Evolutionary conservation across 2,888 invertebrate species (phyloP), one percentile per base, ranked within the genome.

Genomic region (Julus scanicus): DNA sequence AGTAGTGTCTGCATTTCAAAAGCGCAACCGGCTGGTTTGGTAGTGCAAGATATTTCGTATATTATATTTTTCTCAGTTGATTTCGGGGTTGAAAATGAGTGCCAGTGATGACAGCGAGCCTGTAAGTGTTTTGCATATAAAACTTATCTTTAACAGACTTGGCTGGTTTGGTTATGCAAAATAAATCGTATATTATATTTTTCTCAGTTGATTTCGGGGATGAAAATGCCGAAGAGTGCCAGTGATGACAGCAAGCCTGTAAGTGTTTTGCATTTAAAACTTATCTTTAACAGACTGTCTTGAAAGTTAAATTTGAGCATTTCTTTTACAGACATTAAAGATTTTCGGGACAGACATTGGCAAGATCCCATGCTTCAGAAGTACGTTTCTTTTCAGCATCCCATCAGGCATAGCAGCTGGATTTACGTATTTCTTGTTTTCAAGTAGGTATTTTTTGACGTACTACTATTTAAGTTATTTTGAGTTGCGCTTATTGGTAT

Each of bases 301-400:
- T 71, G n/a, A 29, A 29, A 71, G 17, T 71, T 29, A 29, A 71
- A 1, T 71, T 1, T 8, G 8, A 6, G 5, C 11, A 3, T n/a
- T 63, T 63, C 63, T 71, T 71, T 71, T 63, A 29, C n/a, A 71
- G 29, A n/a, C 71, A 57, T 57, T 11, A 9, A 57, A 9, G 3
- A 20, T 9, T 71, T 71, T 71, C 11, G 29, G 71, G 9, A n/a
- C 6, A 57, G 57, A 57, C 9, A 20, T 71, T 71, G 71, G 71
- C 29, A 71, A 9, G 5, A 95, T 97, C 89, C 96, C 96, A 0
- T 97, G 97, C 92, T 96, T 96, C 92, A 94, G 96, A 89, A 95
- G 94, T 91, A 96, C 96, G 91, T 95, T 95, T 91, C 91, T 97
- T 0, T 95, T 95, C 92, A 96, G 96, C 13, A 94, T 96, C 87